Evolutionary conservation across 2,113 vertebrate species (phyloP).

Genomic region (Meles meles): DNA sequence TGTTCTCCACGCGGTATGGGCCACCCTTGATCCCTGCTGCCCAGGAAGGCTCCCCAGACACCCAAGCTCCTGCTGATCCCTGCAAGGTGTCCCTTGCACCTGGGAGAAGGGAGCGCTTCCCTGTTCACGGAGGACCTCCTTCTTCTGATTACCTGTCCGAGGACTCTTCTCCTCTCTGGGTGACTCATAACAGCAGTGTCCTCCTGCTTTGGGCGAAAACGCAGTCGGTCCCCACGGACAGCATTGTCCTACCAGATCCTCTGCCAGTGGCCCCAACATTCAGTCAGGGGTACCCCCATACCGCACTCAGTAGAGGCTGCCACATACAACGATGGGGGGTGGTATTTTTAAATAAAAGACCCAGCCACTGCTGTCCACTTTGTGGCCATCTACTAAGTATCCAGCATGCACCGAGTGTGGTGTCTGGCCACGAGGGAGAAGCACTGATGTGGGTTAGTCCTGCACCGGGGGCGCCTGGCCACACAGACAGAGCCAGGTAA

Average conservation of each 20-base stretch:
- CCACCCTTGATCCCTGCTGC: background rate
- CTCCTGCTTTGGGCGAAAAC: background rate
- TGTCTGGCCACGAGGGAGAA: background rate
- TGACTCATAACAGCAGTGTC: background rate
- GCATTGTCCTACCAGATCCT: background rate
- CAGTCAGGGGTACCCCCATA: background rate
- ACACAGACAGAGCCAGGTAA: background rate
- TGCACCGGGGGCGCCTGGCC: background rate
- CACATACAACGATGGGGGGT: no score
- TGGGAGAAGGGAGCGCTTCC: background rate
- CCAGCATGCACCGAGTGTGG: background rate
- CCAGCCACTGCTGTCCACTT: background rate
- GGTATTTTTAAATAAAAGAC: background rate
- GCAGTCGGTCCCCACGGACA: background rate
- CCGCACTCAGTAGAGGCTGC: fast-evolving
- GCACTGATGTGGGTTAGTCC: background rate
- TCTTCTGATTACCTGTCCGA: background rate
- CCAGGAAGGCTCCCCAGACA: background rate
- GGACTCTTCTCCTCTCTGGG: background rate
- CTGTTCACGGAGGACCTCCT: background rate
- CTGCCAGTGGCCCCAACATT: background rate
- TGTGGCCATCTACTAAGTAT: background rate
- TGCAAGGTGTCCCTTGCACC: background rate
- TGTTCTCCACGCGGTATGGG: fast-evolving
- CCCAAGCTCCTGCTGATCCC: background rate